Evolutionary conservation across 2,113 vertebrate genomes (phyloP).

Genomic region (Plecturocebus donacophilus): DNA sequence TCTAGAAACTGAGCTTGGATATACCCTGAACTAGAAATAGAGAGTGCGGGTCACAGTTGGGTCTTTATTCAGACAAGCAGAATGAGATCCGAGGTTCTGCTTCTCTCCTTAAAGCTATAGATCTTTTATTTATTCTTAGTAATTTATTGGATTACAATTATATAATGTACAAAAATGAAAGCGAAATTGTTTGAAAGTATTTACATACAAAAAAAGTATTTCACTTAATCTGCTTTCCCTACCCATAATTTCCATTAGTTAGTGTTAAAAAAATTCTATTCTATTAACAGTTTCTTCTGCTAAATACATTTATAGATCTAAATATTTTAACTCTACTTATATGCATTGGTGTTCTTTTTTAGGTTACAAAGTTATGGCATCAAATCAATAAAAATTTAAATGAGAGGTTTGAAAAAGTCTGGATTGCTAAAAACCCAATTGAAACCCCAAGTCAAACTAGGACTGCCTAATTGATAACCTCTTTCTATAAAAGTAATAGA

Average conservation of each 20-base stretch:
- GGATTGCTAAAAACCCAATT: not conserved
- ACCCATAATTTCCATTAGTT: not conserved
- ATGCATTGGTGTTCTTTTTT: not conserved
- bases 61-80: not conserved
- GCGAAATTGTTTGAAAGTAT: not conserved
- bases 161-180: not conserved
- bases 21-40: fast-evolving
- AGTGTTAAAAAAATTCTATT: not conserved
- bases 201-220: not conserved
- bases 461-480: not conserved
- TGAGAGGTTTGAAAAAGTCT: not conserved
- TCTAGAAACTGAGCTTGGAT: not conserved
- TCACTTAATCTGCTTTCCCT: not conserved
- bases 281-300: not conserved
- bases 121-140: not conserved
- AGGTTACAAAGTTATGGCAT: not conserved
- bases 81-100: not conserved
- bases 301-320: not conserved
- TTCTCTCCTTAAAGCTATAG: not conserved
- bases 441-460: not conserved
- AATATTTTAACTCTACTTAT: not conserved
- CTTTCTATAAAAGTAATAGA: not conserved
- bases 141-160: not conserved
- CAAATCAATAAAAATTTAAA: not conserved
- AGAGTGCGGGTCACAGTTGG: not conserved